phyloP scores from a whole-genome alignment of 2,888 invertebrate genomes.

The Lepidocyrtoides sp. region DNA sequence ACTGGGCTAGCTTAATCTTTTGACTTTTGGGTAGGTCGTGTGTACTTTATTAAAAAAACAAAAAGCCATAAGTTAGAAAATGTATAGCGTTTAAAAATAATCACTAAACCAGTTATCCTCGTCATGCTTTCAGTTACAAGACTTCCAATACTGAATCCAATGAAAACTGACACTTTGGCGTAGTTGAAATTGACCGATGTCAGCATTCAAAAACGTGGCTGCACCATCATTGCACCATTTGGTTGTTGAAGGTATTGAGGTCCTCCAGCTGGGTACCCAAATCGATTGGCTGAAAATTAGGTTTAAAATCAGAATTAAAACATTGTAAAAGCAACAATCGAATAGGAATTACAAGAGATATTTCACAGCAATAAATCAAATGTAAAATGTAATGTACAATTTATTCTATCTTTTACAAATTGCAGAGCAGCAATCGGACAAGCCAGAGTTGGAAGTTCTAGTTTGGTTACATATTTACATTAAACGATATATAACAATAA shows the following conservation, averaged over 20 bases:
- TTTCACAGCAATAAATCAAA: conserved; percentile 17
- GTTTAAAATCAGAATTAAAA: conserved; percentile 2
- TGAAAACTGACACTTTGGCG: neutral
- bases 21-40: neutral
- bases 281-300: conserved; percentile 68
- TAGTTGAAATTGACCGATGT: neutral
- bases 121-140: conserved; percentile 30
- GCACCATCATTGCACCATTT: conserved; percentile 73
- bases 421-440: conserved; percentile 57
- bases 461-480: conserved; percentile 31
- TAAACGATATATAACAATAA: neutral
- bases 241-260: conserved; percentile 61
- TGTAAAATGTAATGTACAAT: conserved; percentile 20
- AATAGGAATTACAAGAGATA: conserved; percentile 21
- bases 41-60: conserved; percentile 21
- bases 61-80: conserved; percentile 41
- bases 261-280: conserved; percentile 72
- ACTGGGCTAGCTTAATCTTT: neutral
- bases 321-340: conserved; percentile 16
- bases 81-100: conserved; percentile 78
- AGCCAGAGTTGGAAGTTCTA: conserved; percentile 51
- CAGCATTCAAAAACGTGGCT: conserved; percentile 71
- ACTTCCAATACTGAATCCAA: neutral
- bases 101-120: conserved; percentile 81
- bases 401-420: conserved; percentile 56